These are phyloP conservation scores for Drosophila ezoana DNA, from an alignment of 2,888 invertebrate genomes.

Conservation along the genomic window DNA sequence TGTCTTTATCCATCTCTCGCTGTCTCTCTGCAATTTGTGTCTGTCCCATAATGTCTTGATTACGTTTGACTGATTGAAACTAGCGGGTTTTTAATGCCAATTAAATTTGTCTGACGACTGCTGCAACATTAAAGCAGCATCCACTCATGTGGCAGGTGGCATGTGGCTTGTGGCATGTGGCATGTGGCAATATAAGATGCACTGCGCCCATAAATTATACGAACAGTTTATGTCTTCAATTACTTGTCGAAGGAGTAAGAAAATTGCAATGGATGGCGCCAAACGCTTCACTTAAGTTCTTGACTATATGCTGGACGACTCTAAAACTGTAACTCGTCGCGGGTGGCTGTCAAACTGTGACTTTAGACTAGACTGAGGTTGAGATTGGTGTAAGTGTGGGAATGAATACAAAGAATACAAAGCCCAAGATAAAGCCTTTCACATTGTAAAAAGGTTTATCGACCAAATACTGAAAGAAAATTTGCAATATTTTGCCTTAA, in stretches of 20 bases:
- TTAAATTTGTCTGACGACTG: slow-evolving; percentile 14
- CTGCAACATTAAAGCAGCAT: slow-evolving; percentile 7
- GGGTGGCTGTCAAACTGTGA: no score
- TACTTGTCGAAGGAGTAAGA: not conserved
- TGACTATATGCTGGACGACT: not conserved
- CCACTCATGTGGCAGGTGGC: slow-evolving; percentile 3
- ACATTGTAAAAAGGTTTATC: no score
- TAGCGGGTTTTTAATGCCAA: slow-evolving; percentile 52
- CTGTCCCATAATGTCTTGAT: slow-evolving; percentile 65
- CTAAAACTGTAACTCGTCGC: no score
- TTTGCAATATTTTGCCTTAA: no score
- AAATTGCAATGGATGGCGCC: not conserved
- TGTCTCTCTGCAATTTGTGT: slow-evolving; percentile 1
- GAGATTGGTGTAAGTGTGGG: no score
- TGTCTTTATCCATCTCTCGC: not conserved
- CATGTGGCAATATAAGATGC: not conserved
- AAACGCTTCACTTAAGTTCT: not conserved
- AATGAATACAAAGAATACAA: no score
- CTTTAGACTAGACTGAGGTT: no score
- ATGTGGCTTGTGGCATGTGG: slow-evolving; percentile 1
- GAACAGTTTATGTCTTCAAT: not conserved
- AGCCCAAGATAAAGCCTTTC: no score
- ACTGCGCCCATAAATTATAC: not conserved
- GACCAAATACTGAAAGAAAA: no score
- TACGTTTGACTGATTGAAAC: slow-evolving; percentile 70